Conservation (phyloP, 2,113 vertebrate genomes). For the Phalacrocorax brasilianus region DNA sequence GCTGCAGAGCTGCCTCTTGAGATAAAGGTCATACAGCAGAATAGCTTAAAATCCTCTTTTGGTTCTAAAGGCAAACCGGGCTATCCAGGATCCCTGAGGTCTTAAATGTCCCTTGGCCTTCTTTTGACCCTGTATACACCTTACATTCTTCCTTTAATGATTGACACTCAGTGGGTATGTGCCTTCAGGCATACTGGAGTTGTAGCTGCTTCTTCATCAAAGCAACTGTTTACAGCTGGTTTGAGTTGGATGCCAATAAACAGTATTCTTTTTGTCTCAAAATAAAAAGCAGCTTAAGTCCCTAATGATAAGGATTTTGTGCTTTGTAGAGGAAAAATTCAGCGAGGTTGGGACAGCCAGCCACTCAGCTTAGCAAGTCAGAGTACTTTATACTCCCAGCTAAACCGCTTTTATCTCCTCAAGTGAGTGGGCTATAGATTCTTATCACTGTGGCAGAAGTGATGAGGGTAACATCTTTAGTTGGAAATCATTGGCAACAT, state of each 20-base stretch:
- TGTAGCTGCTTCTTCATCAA: constrained; percentile 83
- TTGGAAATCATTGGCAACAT: constrained; percentile 82
- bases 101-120: constrained; percentile 62
- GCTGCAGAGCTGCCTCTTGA: neutral
- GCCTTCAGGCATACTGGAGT: constrained; percentile 71
- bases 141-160: constrained; percentile 85
- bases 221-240: constrained; percentile 95
- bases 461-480: constrained; percentile 82
- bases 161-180: constrained; percentile 76
- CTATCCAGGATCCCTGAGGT: constrained; percentile 54
- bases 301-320: constrained; percentile 84
- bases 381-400: constrained; percentile 49
- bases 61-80: constrained; percentile 2
- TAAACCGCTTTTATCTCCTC: constrained; percentile 75
- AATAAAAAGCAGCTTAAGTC: constrained; percentile 85
- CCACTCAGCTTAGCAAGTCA: constrained; percentile 66
- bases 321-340: constrained; percentile 76
- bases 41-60: constrained; percentile 28
- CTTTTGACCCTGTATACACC: constrained; percentile 73
- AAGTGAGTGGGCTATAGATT: constrained; percentile 71
- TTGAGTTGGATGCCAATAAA: constrained; percentile 81
- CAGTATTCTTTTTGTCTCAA: constrained; percentile 83
- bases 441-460: constrained; percentile 78
- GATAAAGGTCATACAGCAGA: constrained; percentile 40
- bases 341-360: constrained; percentile 73